A percentile compares a stretch with the other conserved stretches of the same genome.
Conservation (phyloP, 2,797 vertebrate genomes). For the Carapus acus region DNA sequence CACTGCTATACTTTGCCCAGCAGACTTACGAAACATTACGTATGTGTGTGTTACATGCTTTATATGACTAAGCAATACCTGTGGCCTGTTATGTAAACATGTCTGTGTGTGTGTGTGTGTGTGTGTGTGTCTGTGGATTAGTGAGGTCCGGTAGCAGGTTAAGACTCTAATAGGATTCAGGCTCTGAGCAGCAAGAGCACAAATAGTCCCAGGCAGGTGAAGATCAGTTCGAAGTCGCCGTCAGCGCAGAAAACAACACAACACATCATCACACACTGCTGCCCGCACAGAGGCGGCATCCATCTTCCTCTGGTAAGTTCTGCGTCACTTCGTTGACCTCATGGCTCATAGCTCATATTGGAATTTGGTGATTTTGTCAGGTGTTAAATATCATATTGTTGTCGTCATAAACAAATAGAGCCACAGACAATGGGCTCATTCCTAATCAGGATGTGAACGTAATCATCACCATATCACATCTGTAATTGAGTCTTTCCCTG, state of each 20-base stretch:
- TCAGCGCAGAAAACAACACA: conserved; percentile 28
- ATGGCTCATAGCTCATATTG: too few relatives aligned
- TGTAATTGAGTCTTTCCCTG: too few relatives aligned
- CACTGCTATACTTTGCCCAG: too few relatives aligned
- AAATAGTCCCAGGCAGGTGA: conserved; percentile 59
- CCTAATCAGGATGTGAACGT: too few relatives aligned
- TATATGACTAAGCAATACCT: conserved; percentile 34
- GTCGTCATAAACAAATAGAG: too few relatives aligned
- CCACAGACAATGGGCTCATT: too few relatives aligned
- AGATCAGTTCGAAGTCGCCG: conserved; percentile 27
- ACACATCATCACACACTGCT: conserved; percentile 6
- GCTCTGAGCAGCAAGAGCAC: conserved; percentile 42
- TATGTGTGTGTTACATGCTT: conserved; percentile 1
- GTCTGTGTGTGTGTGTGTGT: conserved; percentile 22
- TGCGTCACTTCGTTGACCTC: too few relatives aligned
- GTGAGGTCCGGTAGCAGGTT: conserved; percentile 40
- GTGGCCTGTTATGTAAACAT: conserved; percentile 25
- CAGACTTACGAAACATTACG: not conserved
- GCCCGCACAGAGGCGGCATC: conserved; percentile 14
- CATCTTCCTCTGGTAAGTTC: conserved; percentile 50
- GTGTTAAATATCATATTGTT: not conserved
- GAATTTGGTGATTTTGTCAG: too few relatives aligned
- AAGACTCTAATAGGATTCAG: conserved; percentile 72
- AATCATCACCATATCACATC: too few relatives aligned
- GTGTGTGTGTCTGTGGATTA: conserved; percentile 63